A percentile compares a stretch with the other conserved stretches of the same genome.
Conservation (phyloP, 2,888 invertebrate species). For the Drosophila stalkeri region DNA sequence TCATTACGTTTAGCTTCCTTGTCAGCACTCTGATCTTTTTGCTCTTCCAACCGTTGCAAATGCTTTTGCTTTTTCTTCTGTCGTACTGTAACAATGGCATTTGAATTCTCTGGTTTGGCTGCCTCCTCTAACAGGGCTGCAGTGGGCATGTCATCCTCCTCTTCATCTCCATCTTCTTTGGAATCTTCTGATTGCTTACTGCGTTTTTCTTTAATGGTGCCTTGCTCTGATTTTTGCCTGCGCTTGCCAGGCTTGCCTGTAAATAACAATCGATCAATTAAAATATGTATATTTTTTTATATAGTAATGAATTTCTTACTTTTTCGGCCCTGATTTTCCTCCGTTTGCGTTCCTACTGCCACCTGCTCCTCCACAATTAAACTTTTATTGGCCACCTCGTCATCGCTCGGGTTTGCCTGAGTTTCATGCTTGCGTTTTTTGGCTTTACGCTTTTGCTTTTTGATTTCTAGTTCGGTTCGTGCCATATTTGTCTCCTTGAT, state of each 20-base stretch:
- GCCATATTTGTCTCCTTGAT: slow-evolving; percentile 48
- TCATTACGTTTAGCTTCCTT: slow-evolving; percentile 88
- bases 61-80: slow-evolving; percentile 89
- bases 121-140: slow-evolving; percentile 81
- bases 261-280: neutral
- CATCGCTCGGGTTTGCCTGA: slow-evolving; percentile 63
- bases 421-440: slow-evolving; percentile 71
- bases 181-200: slow-evolving; percentile 30
- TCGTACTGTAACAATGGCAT: slow-evolving; percentile 87
- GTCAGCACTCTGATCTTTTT: slow-evolving; percentile 86
- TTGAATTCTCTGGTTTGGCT: slow-evolving; percentile 81
- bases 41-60: slow-evolving; percentile 86
- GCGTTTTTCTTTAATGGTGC: slow-evolving; percentile 52
- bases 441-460: slow-evolving; percentile 65
- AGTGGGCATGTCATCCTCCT: slow-evolving; percentile 83
- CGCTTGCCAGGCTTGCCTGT: slow-evolving; percentile 54
- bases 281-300: neutral
- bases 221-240: slow-evolving; percentile 43
- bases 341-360: slow-evolving; percentile 21
- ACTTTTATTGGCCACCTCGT: slow-evolving; percentile 81
- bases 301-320: slow-evolving; percentile 8
- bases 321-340: slow-evolving; percentile 9
- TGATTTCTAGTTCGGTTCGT: slow-evolving; percentile 66
- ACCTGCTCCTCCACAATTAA: slow-evolving; percentile 70
- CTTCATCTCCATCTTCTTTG: slow-evolving; percentile 80